A percentile compares a stretch with the other conserved stretches of the same genome.
Conservation (phyloP, 2,888 invertebrate genomes). For the Gisinianus flammeolus region DNA sequence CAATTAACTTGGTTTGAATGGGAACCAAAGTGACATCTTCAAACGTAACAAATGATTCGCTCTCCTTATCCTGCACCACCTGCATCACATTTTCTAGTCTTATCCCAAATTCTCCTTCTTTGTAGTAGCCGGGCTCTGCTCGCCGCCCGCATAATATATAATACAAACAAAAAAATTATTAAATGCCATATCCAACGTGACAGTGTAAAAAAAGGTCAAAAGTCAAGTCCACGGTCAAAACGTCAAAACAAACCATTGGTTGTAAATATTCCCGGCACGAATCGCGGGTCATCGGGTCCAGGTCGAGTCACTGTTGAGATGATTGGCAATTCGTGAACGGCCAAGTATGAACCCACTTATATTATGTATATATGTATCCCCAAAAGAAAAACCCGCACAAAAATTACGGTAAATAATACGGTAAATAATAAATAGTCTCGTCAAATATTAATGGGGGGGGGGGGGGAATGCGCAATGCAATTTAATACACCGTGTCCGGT, state of each 20-base stretch:
- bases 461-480: too few species aligned
- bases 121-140: constrained; percentile 94
- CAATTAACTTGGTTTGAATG: constrained; percentile 79
- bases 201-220: too few species aligned
- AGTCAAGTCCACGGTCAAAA: too few species aligned
- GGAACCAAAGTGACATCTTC: constrained; percentile 85
- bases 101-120: constrained; percentile 85
- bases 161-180: too few species aligned
- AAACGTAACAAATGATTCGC: constrained; percentile 79
- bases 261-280: constrained; percentile 79
- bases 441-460: too few species aligned
- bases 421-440: too few species aligned
- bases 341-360: constrained; percentile 72
- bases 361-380: too few species aligned
- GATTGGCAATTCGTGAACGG: constrained; percentile 93
- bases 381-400: too few species aligned
- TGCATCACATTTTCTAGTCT: constrained; percentile 87
- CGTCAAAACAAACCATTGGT: constrained; percentile 75
- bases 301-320: constrained; percentile 77
- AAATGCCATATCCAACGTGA: too few species aligned
- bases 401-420: too few species aligned
- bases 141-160: too few species aligned
- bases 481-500: constrained; percentile 93
- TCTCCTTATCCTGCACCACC: constrained; percentile 67
- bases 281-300: constrained; percentile 75